These are phyloP conservation scores for Turritopsis rubra DNA, from an alignment of 30 jellyfish, hydroid and myxozoan genomes.

Conservation along the genomic window DNA sequence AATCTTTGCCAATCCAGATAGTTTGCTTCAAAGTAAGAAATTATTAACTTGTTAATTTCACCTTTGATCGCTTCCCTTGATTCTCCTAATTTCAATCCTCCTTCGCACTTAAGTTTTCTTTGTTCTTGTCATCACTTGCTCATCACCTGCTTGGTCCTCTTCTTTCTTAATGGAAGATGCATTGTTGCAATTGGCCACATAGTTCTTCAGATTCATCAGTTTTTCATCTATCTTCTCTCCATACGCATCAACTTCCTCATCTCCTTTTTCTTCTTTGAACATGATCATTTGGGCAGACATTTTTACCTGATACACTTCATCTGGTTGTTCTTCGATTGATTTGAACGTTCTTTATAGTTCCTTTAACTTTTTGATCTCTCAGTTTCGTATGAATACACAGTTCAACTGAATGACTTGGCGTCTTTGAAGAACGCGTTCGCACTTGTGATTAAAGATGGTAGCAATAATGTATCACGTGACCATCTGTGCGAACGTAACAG, in stretches of 20 bases:
- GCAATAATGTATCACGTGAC: no score
- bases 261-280: constrained; percentile 5
- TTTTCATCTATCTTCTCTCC: constrained; percentile 21
- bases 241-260: constrained; percentile 5
- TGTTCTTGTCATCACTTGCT: not conserved
- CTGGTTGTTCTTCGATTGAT: constrained; percentile 17
- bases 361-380: not conserved
- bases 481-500: no score
- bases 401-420: no score
- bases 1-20: constrained; percentile 58
- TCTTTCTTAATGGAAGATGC: not conserved
- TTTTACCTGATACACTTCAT: constrained; percentile 14
- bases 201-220: not conserved
- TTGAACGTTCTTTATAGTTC: not conserved
- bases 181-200: not conserved
- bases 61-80: not conserved
- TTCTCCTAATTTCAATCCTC: not conserved
- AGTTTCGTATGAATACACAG: no score
- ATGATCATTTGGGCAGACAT: constrained; percentile 8
- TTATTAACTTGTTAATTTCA: constrained; percentile 16
- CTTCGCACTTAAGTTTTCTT: not conserved
- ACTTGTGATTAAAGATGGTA: no score
- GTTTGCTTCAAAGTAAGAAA: constrained; percentile 44
- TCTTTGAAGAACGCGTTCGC: no score
- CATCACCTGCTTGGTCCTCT: constrained; percentile 6